Conservation (phyloP, 2,797 vertebrate species). For the Gambusia yucatana region DNA sequence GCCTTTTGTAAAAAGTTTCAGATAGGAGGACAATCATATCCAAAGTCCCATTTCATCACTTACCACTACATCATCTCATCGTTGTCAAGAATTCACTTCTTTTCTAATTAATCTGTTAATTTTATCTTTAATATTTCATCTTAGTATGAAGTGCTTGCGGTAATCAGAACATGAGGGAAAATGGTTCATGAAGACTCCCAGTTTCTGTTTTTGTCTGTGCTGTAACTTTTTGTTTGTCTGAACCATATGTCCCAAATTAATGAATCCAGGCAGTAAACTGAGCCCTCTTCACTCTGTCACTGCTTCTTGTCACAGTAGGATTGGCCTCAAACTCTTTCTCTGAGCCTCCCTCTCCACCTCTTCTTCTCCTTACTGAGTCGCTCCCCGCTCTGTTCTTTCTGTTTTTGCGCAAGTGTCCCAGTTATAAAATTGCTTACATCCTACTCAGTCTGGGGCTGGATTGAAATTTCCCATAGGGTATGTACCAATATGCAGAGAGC, state of each 20-base stretch:
- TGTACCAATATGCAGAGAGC: slow-evolving; percentile 87
- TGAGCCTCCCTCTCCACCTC: slow-evolving; percentile 17
- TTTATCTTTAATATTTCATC: slow-evolving; percentile 56
- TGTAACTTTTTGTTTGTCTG: slow-evolving; percentile 68
- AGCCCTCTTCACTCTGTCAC: slow-evolving; percentile 68
- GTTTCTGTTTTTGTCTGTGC: slow-evolving; percentile 25
- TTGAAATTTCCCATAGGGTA: slow-evolving; percentile 87
- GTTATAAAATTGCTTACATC: slow-evolving; percentile 87
- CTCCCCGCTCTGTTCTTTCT: slow-evolving; percentile 63
- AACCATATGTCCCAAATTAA: slow-evolving; percentile 71
- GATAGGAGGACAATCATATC: slow-evolving; percentile 3
- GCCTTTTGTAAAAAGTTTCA: slow-evolving; percentile 19
- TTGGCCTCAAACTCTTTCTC: slow-evolving; percentile 77
- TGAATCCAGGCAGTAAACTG: slow-evolving; percentile 56
- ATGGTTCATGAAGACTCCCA: slow-evolving; percentile 23
- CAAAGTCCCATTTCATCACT: slow-evolving; percentile 35
- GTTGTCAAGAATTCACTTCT: slow-evolving; percentile 40
- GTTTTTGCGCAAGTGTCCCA: slow-evolving; percentile 83
- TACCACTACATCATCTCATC: slow-evolving; percentile 25
- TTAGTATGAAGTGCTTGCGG: slow-evolving; percentile 36
- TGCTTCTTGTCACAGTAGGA: slow-evolving; percentile 76
- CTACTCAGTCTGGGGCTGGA: slow-evolving; percentile 83
- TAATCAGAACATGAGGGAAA: slow-evolving; percentile 39
- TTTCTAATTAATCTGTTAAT: slow-evolving; percentile 50
- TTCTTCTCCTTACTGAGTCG: slow-evolving; percentile 20